These are phyloP conservation scores for Piscicola geometra DNA, from an alignment of 2,888 invertebrate genomes.

Conservation along the genomic window DNA sequence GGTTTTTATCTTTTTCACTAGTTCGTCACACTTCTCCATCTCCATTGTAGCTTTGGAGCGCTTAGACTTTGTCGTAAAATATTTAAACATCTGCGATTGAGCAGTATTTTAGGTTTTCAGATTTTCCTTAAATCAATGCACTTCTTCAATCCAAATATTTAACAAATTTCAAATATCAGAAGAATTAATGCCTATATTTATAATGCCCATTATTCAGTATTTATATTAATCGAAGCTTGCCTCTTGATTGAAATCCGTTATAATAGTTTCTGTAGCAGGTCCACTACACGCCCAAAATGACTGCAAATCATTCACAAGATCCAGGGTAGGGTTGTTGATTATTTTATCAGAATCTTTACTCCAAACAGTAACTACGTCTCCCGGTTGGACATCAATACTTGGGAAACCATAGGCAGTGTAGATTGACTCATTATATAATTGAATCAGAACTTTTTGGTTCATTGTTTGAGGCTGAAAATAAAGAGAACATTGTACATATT, in stretches of 20 bases:
- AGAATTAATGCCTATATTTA: too few species aligned
- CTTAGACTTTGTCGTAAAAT: too few species aligned
- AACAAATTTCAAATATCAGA: too few species aligned
- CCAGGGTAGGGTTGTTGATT: not conserved
- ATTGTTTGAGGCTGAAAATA: not conserved
- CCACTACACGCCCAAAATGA: not conserved
- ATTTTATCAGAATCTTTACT: not conserved
- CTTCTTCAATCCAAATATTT: too few species aligned
- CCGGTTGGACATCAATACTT: not conserved
- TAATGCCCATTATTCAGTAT: too few species aligned
- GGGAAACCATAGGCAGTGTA: not conserved
- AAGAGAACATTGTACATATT: not conserved
- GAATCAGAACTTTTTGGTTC: not conserved
- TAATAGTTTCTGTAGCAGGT: not conserved
- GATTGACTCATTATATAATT: not conserved
- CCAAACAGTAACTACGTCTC: not conserved
- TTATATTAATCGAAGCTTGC: too few species aligned
- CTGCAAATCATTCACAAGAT: not conserved
- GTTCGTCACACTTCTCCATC: too few species aligned
- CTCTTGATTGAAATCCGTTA: not conserved
- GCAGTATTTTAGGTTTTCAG: too few species aligned
- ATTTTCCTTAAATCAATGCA: too few species aligned
- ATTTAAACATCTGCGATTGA: too few species aligned
- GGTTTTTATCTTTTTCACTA: too few species aligned
- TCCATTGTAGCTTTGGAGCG: too few species aligned